Percentiles rank a stretch among this genome's conserved stretches.
phyloP scores from a whole-genome alignment of 1,140 invertebrate species.

The Drosophila ohnishii region DNA sequence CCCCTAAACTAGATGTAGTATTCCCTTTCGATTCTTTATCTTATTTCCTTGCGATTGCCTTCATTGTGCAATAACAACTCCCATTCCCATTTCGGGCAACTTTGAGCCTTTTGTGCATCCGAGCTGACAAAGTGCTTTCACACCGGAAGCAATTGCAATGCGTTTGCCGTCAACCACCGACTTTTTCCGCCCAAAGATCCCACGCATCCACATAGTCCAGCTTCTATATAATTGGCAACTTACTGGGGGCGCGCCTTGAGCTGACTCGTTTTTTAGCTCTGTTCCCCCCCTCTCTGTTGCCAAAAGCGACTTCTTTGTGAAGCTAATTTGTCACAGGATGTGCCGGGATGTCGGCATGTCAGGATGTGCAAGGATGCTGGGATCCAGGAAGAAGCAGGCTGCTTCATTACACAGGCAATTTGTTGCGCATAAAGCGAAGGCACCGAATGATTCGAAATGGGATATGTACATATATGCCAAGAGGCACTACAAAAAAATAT shows the following conservation, averaged over 20 bases:
- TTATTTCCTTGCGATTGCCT: conserved; percentile 10
- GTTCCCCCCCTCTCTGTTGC: not conserved
- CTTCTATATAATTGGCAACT: conserved; percentile 55
- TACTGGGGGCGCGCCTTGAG: conserved; percentile 32
- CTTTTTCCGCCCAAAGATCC: not conserved
- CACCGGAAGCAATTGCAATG: conserved; percentile 77
- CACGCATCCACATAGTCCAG: conserved; percentile 3
- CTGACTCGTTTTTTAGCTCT: conserved; percentile 42
- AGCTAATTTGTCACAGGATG: conserved; percentile 76
- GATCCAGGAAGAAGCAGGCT: conserved; percentile 16
- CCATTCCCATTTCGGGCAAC: not conserved
- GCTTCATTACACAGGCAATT: conserved; percentile 77
- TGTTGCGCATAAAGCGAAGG: conserved; percentile 67
- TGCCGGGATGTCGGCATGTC: conserved; percentile 33
- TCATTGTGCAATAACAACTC: conserved; percentile 31
- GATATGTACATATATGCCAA: not conserved
- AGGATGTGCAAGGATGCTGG: conserved; percentile 19
- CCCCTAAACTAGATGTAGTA: too few species aligned
- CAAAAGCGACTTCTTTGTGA: conserved; percentile 54
- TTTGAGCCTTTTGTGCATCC: conserved; percentile 60
- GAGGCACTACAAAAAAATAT: not conserved
- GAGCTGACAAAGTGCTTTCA: conserved; percentile 77
- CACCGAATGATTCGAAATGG: conserved; percentile 12
- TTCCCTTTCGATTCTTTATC: conserved; percentile 10
- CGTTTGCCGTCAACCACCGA: conserved; percentile 48